Evolutionary conservation across 2,797 vertebrate species (phyloP).

Genomic region (Perodicticus potto): DNA sequence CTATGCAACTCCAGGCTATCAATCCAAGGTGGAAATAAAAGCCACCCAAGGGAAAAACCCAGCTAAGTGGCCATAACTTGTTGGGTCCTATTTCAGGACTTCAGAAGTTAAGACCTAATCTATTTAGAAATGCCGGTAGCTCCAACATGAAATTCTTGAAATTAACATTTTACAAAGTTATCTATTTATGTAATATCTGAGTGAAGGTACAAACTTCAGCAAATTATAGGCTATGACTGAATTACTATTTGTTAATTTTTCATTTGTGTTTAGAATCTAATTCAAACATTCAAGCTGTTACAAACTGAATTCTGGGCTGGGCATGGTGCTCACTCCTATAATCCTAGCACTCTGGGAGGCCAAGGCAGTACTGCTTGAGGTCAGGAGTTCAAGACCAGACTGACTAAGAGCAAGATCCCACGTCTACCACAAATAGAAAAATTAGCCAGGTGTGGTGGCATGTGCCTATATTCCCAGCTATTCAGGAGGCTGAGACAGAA

Average conservation of each 20-base stretch:
- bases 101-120: background rate
- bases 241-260: slow-evolving; percentile 33
- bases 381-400: no score
- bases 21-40: background rate
- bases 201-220: background rate
- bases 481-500: no score
- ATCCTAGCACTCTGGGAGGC: no score
- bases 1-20: background rate
- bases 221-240: background rate
- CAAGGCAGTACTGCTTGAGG: no score
- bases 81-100: background rate
- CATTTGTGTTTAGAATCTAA: slow-evolving; percentile 40
- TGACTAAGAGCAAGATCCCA: no score
- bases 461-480: no score
- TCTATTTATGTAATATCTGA: slow-evolving; percentile 29
- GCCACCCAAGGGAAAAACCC: background rate
- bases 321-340: background rate
- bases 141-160: slow-evolving; percentile 34
- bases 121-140: background rate
- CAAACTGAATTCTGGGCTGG: background rate
- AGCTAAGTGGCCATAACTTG: background rate
- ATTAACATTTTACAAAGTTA: background rate
- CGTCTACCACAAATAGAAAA: no score
- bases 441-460: no score
- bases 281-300: background rate